Conservation (phyloP, 2,888 invertebrate genomes). For the Steinernema hermaphroditum region DNA sequence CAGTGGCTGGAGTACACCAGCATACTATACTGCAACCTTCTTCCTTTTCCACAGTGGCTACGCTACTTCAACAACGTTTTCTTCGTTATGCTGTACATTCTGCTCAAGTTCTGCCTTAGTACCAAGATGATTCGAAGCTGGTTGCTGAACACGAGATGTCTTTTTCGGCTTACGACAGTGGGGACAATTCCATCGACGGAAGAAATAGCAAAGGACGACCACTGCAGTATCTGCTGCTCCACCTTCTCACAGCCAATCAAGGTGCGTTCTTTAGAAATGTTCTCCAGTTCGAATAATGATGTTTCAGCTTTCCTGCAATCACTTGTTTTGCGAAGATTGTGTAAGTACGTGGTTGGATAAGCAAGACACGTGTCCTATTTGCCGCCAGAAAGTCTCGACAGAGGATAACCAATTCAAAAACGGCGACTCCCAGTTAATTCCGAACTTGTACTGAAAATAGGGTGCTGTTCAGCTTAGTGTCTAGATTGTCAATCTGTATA, state of each 20-base stretch:
- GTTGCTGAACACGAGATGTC: constrained; percentile 5
- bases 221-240: constrained; percentile 38
- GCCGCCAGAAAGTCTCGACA: constrained; percentile 48
- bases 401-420: constrained; percentile 42
- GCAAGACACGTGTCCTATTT: constrained; percentile 58
- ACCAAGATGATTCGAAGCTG: neutral
- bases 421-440: constrained; percentile 34
- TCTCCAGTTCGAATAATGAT: neutral
- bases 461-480: too few relatives aligned
- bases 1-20: constrained; percentile 22
- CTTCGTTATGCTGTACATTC: neutral
- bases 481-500: too few relatives aligned
- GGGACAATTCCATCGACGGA: constrained; percentile 32
- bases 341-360: constrained; percentile 59
- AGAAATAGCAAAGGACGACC: constrained; percentile 32
- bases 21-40: constrained; percentile 6
- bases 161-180: neutral
- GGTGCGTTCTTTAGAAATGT: constrained; percentile 37
- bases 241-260: constrained; percentile 41
- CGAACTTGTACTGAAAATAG: neutral
- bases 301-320: constrained; percentile 54
- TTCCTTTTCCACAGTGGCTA: constrained; percentile 15
- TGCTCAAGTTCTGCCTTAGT: constrained; percentile 10
- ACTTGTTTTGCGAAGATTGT: constrained; percentile 58
- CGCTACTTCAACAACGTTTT: constrained; percentile 8